Evolutionary conservation across 2,113 vertebrate genomes (phyloP).

Genomic region (Xiphophorus couchianus): DNA sequence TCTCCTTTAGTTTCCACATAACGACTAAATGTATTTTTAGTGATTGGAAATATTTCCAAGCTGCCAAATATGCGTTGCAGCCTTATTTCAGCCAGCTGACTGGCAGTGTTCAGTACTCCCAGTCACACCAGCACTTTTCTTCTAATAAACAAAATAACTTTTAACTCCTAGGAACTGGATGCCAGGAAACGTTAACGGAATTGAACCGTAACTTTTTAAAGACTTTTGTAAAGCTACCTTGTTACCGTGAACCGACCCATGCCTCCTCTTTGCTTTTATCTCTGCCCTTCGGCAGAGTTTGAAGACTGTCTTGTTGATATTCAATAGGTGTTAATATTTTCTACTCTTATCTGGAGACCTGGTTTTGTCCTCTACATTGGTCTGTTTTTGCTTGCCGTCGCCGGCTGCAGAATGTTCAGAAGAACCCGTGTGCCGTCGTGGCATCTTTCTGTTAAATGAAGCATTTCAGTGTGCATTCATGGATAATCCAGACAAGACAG

Average conservation of each 20-base stretch:
- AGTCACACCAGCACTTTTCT: neutral
- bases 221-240: neutral
- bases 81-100: neutral
- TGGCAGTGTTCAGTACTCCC: neutral
- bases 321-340: constrained; percentile 81
- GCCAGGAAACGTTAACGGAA: too few species aligned
- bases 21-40: neutral
- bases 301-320: constrained; percentile 81
- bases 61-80: neutral
- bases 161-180: too few species aligned
- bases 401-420: constrained; percentile 2
- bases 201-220: neutral
- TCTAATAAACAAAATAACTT: neutral
- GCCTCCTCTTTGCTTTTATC: constrained; percentile 53
- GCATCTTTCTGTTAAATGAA: constrained; percentile 5
- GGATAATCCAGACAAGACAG: constrained; percentile 9
- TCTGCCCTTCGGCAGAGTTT: constrained; percentile 71
- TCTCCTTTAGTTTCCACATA: neutral
- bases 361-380: constrained; percentile 37
- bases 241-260: neutral
- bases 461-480: neutral
- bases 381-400: neutral
- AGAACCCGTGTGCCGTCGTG: neutral
- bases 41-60: too few species aligned
- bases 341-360: constrained; percentile 67